Conservation (phyloP, 2,797 vertebrate species). For the Notolabrus celidotus region DNA sequence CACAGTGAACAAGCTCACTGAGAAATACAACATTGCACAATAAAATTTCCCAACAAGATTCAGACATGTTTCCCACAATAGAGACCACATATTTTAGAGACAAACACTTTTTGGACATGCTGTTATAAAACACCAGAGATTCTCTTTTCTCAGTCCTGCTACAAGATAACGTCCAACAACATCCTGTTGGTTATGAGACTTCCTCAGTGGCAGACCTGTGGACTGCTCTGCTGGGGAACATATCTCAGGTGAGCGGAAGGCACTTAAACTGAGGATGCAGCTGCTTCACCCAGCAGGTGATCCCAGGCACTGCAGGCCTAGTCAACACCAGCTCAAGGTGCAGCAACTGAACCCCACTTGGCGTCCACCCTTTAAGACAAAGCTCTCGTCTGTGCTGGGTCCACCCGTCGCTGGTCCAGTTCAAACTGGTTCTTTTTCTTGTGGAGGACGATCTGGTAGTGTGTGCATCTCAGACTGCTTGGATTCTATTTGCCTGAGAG, state of each 20-base stretch:
- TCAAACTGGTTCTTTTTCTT: conserved; percentile 53
- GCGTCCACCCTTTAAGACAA: conserved; percentile 61
- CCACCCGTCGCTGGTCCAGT: conserved; percentile 22
- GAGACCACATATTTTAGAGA: conserved; percentile 48
- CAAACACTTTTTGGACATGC: conserved; percentile 65
- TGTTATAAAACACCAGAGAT: conserved; percentile 43
- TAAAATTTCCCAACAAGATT: conserved; percentile 68
- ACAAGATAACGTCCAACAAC: conserved; percentile 37
- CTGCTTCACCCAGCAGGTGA: conserved; percentile 28
- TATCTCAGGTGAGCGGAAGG: conserved; percentile 76
- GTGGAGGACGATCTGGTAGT: conserved; percentile 20
- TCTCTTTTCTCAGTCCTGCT: conserved; percentile 48
- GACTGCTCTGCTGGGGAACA: conserved; percentile 46
- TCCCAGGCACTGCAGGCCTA: conserved; percentile 85
- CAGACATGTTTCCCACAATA: conserved; percentile 48
- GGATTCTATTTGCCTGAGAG: conserved; percentile 33
- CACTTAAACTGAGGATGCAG: conserved; percentile 76
- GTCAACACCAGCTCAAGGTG: conserved; percentile 66
- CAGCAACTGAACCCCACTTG: conserved; percentile 55
- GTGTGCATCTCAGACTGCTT: conserved; percentile 23
- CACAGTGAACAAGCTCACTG: conserved; percentile 69
- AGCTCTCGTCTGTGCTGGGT: conserved; percentile 49
- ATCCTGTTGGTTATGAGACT: conserved; percentile 5
- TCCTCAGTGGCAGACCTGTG: conserved; percentile 47
- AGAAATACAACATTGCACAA: conserved; percentile 81